Evolutionary conservation across 2,113 vertebrate species (phyloP).

Genomic region (Xyliphius kryptos): DNA sequence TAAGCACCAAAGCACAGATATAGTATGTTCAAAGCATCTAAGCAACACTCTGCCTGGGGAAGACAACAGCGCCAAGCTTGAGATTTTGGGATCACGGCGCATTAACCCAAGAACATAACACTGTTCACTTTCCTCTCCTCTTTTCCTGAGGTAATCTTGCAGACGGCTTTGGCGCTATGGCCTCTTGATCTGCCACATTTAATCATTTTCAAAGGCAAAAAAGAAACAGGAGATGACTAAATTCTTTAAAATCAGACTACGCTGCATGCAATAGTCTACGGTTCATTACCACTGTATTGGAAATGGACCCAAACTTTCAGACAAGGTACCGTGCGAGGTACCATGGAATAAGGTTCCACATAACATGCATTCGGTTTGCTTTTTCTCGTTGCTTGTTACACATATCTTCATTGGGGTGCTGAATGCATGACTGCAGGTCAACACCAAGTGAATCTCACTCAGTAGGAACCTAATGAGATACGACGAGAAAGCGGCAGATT

Average conservation of each 20-base stretch:
- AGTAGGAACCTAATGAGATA: too few relatives aligned
- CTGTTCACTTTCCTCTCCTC: constrained; percentile 17
- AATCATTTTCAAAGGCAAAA: constrained; percentile 52
- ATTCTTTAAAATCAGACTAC: not conserved
- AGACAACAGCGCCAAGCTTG: constrained; percentile 15
- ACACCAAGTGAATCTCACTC: too few relatives aligned
- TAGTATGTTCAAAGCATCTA: not conserved
- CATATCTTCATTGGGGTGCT: too few relatives aligned
- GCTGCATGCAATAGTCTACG: too few relatives aligned
- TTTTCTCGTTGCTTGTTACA: too few relatives aligned
- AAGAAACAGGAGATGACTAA: constrained; percentile 41
- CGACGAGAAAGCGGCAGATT: too few relatives aligned
- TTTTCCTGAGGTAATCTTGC: constrained; percentile 53
- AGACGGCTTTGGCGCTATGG: constrained; percentile 46
- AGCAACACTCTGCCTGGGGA: constrained; percentile 1
- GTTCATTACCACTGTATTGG: too few relatives aligned
- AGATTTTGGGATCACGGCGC: constrained; percentile 25
- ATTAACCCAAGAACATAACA: constrained; percentile 21
- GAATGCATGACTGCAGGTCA: too few relatives aligned
- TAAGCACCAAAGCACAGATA: not conserved
- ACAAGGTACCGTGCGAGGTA: too few relatives aligned
- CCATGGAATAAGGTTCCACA: too few relatives aligned
- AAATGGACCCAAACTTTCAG: too few relatives aligned
- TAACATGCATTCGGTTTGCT: too few relatives aligned
- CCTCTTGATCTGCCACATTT: constrained; percentile 64